phyloP scores from a whole-genome alignment of 2,888 invertebrate species.

The Neoascia interrupta region DNA sequence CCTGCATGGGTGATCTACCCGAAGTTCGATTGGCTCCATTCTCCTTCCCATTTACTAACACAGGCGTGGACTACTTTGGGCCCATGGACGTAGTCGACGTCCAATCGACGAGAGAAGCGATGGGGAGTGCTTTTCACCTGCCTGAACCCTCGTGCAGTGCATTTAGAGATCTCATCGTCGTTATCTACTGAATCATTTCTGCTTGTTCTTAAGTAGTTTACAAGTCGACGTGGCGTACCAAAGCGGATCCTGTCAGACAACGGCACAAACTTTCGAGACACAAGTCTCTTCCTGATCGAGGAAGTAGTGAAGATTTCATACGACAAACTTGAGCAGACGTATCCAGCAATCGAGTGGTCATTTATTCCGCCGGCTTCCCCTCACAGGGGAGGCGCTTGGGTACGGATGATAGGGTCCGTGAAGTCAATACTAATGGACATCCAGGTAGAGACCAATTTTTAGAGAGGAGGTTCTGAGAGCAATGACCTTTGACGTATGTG shows the following conservation, averaged over 20 bases:
- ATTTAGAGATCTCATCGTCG: constrained; percentile 38
- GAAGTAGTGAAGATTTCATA: constrained; percentile 24
- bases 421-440: constrained; percentile 57
- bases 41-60: constrained; percentile 29
- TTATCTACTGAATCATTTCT: too few species aligned
- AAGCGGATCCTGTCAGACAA: too few species aligned
- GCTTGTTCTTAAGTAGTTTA: constrained; percentile 45
- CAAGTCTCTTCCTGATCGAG: constrained; percentile 9
- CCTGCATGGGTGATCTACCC: constrained; percentile 42
- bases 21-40: constrained; percentile 41
- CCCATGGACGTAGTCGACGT: too few species aligned
- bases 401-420: constrained; percentile 56
- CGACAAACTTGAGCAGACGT: constrained; percentile 11
- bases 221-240: constrained; percentile 30
- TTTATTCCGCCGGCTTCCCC: constrained; percentile 26
- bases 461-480: constrained; percentile 48
- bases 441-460: constrained; percentile 1
- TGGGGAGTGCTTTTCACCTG: constrained; percentile 60
- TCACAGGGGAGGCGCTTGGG: constrained; percentile 61
- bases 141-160: constrained; percentile 42
- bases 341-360: constrained; percentile 38
- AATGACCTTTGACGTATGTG: too few species aligned
- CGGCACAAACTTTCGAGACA: constrained; percentile 57
- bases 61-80: constrained; percentile 47
- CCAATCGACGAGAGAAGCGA: constrained; percentile 24